Evolutionary conservation across 1,140 invertebrate genomes (phyloP).

Genomic region (Cryptotermes secundus): DNA sequence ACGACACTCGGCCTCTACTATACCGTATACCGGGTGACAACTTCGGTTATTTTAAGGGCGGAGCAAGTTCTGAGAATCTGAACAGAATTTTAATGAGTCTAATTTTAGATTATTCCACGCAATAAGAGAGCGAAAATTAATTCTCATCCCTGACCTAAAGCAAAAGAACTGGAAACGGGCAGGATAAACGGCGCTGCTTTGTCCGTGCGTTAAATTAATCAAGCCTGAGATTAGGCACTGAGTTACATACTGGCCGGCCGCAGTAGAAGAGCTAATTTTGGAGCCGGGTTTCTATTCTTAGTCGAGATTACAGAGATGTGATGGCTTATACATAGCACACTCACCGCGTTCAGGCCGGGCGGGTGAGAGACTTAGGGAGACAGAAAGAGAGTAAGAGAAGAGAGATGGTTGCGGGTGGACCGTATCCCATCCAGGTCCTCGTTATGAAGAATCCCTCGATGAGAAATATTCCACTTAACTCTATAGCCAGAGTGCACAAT

Average conservation of each 20-base stretch:
- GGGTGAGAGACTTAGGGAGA: neutral
- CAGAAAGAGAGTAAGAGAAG: neutral
- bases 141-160: neutral
- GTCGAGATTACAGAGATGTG: conserved; percentile 3
- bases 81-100: too few species aligned
- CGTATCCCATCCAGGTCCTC: neutral
- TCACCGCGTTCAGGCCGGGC: neutral
- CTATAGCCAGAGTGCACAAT: too few species aligned
- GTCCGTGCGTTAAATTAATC: conserved; percentile 1
- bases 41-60: too few species aligned
- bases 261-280: neutral
- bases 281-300: neutral
- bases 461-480: too few species aligned
- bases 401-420: neutral
- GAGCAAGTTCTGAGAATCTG: too few species aligned
- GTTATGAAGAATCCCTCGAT: neutral
- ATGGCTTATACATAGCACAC: neutral
- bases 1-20: too few species aligned
- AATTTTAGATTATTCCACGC: too few species aligned
- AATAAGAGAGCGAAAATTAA: neutral
- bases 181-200: neutral
- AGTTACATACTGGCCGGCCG: neutral
- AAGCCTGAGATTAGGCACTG: neutral
- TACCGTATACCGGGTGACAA: too few species aligned
- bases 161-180: neutral